phyloP scores from a whole-genome alignment of 2,797 vertebrate genomes.

The Sebastes trivittatus region DNA sequence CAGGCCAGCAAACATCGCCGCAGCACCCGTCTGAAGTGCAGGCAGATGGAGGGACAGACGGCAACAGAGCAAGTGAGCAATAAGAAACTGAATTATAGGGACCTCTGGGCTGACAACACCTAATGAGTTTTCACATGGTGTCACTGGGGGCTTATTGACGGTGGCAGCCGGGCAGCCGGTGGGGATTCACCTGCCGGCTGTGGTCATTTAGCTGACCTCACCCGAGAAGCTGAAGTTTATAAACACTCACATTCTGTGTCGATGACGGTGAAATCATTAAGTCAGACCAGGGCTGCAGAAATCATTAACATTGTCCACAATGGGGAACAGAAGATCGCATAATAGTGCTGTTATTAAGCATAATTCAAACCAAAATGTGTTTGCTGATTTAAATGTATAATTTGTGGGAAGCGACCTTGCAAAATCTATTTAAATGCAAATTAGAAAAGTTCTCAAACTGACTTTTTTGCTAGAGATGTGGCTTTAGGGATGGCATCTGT shows the following conservation, averaged over 20 bases:
- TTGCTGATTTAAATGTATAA: not conserved
- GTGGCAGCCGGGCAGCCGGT: conserved; percentile 34
- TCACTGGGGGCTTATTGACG: conserved; percentile 26
- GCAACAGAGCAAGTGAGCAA: conserved; percentile 48
- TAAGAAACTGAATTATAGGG: conserved; percentile 50
- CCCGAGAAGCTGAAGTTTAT: conserved; percentile 1
- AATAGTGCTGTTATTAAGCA: not conserved
- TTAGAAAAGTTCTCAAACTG: not conserved
- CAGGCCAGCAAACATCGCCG: conserved; percentile 82
- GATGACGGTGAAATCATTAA: not conserved
- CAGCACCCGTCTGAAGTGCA: conserved; percentile 78
- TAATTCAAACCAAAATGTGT: not conserved
- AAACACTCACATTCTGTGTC: not conserved
- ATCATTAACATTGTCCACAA: not conserved
- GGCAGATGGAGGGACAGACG: conserved; percentile 59
- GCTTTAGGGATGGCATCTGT: not conserved
- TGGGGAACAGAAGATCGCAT: not conserved
- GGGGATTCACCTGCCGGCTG: conserved; percentile 35
- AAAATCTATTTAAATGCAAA: not conserved
- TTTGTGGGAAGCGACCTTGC: not conserved
- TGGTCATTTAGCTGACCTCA: conserved; percentile 14
- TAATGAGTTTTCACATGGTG: conserved; percentile 62
- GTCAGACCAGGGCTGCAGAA: not conserved
- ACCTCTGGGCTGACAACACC: conserved; percentile 39
- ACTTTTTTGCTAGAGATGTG: not conserved